Evolutionary conservation across 2,113 vertebrate genomes (phyloP).

Genomic region (Forbesichthys agassizii): DNA sequence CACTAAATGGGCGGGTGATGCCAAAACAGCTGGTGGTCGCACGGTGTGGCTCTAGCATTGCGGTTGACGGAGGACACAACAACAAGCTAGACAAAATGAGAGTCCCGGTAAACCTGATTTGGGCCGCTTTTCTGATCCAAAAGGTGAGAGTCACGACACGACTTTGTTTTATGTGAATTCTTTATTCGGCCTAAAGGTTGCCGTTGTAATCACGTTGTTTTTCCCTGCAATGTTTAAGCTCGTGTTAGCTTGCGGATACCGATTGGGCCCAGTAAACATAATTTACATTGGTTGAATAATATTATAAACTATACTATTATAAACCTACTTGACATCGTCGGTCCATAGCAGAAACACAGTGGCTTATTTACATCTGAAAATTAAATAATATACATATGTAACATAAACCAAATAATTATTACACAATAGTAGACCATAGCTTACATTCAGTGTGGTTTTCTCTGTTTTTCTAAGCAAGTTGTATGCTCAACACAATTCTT

Average conservation of each 20-base stretch:
- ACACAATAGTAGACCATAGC: too few species aligned
- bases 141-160: slow-evolving; percentile 61
- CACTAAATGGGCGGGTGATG: slow-evolving; percentile 49
- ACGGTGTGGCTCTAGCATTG: slow-evolving; percentile 19
- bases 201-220: background rate
- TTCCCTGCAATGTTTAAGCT: slow-evolving; percentile 34
- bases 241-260: slow-evolving; percentile 60
- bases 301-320: background rate
- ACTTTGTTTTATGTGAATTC: background rate
- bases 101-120: slow-evolving; percentile 63
- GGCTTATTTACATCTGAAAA: too few species aligned
- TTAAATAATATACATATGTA: too few species aligned
- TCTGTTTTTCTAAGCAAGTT: background rate
- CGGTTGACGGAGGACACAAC: slow-evolving; percentile 54
- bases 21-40: slow-evolving; percentile 55
- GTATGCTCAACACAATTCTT: background rate
- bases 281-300: slow-evolving; percentile 4
- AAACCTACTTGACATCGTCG: too few species aligned
- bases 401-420: too few species aligned
- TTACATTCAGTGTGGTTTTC: too few species aligned
- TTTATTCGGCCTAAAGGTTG: background rate
- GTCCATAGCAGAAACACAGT: background rate
- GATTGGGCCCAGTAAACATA: slow-evolving; percentile 40
- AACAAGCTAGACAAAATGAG: slow-evolving; percentile 70
- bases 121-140: slow-evolving; percentile 66